Evolutionary conservation across 53 echinoderm and acorn worm genomes (phyloP), one percentile per base, ranked within the genome.

Genomic region (Echinometra lucunter): DNA sequence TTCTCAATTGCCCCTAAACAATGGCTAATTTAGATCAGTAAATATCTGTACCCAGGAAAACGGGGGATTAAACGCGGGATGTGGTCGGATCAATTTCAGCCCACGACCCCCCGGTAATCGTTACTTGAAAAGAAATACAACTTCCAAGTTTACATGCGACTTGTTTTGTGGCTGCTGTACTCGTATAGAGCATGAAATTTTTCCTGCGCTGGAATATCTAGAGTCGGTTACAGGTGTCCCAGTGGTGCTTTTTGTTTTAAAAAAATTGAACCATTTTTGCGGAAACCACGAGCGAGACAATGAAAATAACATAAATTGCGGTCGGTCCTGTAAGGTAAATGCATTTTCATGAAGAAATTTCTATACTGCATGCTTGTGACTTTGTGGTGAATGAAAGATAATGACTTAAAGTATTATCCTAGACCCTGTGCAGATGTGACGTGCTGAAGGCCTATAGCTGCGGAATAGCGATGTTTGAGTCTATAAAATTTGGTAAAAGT

Each of bases 21-120:
- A 72, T 72, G 72, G 35, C 35, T 72, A 72, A 72, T 72, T 72
- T 72, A 34, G 72, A 72, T 72, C 72, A 72, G 32, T 34, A 72
- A 72, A 32, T 72, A 72, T 35, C 72, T 72, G 72, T 72, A 72
- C 28, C 35, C 72, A 72, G 72, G 72, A 72, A 72, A 32, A 72
- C 72, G 72, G 72, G 72, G 72, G 72, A 72, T 72, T 72, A 72
- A 3, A 13, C 3, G 32, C 32, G 72, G 72, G 72, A 72, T 72
- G 72, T 72, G 72, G 72, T 72, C 72, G 35, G 72, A 72, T 28
- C 28, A 72, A 35, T 13, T 35, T 72, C 72, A 30, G 32, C 72
- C 72, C 72, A 72, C 72, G 12, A 28, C 32, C 32, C 35, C 72
- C 15, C 16, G 72, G 28, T 72, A 53, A 53, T 34, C 63, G 25